Evolutionary conservation across 2,888 invertebrate species (phyloP).

Genomic region (Nomada ruficornis): DNA sequence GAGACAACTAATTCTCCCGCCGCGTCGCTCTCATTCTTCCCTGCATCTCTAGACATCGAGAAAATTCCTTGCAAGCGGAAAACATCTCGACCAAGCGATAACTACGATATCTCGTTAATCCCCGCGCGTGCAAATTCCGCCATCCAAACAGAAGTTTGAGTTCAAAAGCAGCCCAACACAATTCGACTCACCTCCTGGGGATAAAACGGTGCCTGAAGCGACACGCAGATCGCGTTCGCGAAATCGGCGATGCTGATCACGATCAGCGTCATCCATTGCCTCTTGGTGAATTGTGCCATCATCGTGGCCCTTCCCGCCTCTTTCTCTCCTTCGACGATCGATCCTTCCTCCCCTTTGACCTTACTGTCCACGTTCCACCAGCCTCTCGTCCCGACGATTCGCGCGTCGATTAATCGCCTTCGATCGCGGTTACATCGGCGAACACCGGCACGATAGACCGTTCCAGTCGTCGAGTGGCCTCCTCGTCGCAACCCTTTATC

Average conservation of each 20-base stretch:
- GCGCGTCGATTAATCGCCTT: too few relatives aligned
- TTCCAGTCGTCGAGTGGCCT: background rate
- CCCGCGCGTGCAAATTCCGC: too few relatives aligned
- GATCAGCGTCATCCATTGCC: conserved; percentile 92
- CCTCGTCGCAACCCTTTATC: conserved; percentile 12
- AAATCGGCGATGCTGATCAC: conserved; percentile 93
- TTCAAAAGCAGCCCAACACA: background rate
- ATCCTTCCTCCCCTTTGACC: too few relatives aligned
- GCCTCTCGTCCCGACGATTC: background rate
- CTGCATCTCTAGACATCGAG: too few relatives aligned
- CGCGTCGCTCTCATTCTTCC: too few relatives aligned
- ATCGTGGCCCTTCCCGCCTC: conserved; percentile 78
- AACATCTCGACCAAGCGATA: too few relatives aligned
- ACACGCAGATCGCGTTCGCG: conserved; percentile 93
- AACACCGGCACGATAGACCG: background rate
- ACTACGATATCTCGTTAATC: too few relatives aligned
- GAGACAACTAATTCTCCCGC: too few relatives aligned
- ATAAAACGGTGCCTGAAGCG: conserved; percentile 94
- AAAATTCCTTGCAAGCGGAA: too few relatives aligned
- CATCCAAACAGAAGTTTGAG: too few relatives aligned
- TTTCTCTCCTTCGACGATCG: background rate
- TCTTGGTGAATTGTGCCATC: conserved; percentile 88
- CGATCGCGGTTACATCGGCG: background rate
- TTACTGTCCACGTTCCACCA: background rate
- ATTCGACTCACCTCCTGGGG: conserved; percentile 89